phyloP scores from a whole-genome alignment of 1,140 invertebrate genomes.

The Ips nitidus region DNA sequence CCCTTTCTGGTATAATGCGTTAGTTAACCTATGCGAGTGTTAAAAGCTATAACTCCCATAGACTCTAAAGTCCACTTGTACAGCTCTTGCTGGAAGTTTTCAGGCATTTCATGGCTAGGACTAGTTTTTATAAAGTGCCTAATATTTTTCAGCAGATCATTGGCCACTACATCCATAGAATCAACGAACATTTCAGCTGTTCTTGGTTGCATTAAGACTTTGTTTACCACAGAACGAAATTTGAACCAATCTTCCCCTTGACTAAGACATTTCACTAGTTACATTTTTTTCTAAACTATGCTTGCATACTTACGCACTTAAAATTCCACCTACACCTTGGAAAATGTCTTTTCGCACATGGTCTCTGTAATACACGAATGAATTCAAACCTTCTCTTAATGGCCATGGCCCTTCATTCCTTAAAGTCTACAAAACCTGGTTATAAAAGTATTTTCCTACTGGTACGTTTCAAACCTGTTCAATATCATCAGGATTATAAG shows the following conservation, averaged over 20 bases:
- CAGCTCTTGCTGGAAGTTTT: conserved; percentile 62
- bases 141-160: conserved; percentile 58
- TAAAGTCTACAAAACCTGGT: conserved; percentile 15
- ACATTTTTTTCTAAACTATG: neutral
- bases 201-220: conserved; percentile 59
- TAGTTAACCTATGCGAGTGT: conserved; percentile 61
- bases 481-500: conserved; percentile 37
- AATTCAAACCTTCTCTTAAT: conserved; percentile 24
- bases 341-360: conserved; percentile 34
- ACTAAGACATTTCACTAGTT: conserved; percentile 45
- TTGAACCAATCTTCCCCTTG: conserved; percentile 60
- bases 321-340: conserved; percentile 28
- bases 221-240: conserved; percentile 58
- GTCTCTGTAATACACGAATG: conserved; percentile 34
- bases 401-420: conserved; percentile 41
- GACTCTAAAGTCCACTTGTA: conserved; percentile 71
- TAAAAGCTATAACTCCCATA: conserved; percentile 67
- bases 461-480: conserved; percentile 26
- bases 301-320: conserved; percentile 26
- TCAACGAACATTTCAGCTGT: conserved; percentile 55
- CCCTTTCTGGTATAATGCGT: neutral
- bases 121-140: conserved; percentile 53
- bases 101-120: conserved; percentile 54
- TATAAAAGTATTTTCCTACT: neutral
- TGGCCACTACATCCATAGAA: conserved; percentile 55